These are phyloP conservation scores for Drosophila mauritiana DNA, from an alignment of 1,140 invertebrate genomes.

Conservation along the genomic window DNA sequence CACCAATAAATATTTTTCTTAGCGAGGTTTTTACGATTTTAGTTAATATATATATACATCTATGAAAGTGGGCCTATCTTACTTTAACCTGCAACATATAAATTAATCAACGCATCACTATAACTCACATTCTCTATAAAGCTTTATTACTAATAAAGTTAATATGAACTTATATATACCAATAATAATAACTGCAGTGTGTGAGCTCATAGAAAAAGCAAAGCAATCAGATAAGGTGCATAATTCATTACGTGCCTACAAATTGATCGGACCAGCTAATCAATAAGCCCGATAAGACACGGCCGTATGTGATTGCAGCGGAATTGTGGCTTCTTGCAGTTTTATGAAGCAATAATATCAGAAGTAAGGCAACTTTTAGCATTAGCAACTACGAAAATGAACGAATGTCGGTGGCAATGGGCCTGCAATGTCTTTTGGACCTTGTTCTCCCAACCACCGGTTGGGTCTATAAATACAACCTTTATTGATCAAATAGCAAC, in stretches of 20 bases:
- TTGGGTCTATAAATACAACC: constrained; percentile 61
- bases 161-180: neutral
- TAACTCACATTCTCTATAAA: constrained; percentile 3
- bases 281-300: constrained; percentile 24
- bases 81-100: neutral
- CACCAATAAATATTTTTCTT: neutral
- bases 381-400: neutral
- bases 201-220: neutral
- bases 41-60: too few relatives aligned
- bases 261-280: constrained; percentile 2
- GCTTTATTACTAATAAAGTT: neutral
- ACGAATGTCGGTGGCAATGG: constrained; percentile 1
- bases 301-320: neutral
- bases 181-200: too few relatives aligned
- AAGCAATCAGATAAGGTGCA: constrained; percentile 8
- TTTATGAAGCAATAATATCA: constrained; percentile 27
- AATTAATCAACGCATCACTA: constrained; percentile 8
- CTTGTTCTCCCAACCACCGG: constrained; percentile 19
- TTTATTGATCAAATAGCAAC: constrained; percentile 74
- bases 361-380: neutral
- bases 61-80: too few relatives aligned
- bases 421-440: constrained; percentile 34
- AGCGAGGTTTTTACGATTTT: neutral
- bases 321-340: constrained; percentile 6
- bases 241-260: constrained; percentile 29